These are phyloP conservation scores for Hybos culiciformis DNA, from an alignment of 2,888 invertebrate species.

Conservation along the genomic window DNA sequence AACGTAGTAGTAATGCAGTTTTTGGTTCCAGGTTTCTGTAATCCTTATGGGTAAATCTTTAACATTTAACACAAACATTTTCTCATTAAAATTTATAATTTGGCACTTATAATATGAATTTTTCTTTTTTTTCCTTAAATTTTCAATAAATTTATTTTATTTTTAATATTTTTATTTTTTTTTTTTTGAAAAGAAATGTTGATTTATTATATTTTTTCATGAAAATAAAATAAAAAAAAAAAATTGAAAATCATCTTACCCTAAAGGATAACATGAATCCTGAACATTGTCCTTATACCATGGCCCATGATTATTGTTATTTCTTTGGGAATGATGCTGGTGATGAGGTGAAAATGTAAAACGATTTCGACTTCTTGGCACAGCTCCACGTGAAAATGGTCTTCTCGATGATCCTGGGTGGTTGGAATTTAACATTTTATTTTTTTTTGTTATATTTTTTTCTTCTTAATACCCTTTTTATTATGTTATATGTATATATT, in stretches of 20 bases:
- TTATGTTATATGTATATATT: too few relatives aligned
- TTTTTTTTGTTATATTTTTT: neutral
- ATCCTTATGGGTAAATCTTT: too few relatives aligned
- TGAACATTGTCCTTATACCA: constrained; percentile 24
- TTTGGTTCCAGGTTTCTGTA: too few relatives aligned
- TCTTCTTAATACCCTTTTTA: neutral
- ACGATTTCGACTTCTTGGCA: constrained; percentile 31
- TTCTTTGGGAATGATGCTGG: constrained; percentile 23
- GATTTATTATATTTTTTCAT: neutral
- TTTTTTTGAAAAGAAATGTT: neutral
- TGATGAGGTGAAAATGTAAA: constrained; percentile 32
- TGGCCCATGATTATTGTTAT: constrained; percentile 21
- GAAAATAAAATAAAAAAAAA: constrained; percentile 2
- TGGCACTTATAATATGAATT: too few relatives aligned
- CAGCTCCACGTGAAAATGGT: constrained; percentile 33
- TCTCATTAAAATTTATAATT: too few relatives aligned
- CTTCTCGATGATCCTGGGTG: constrained; percentile 32
- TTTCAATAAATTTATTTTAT: too few relatives aligned
- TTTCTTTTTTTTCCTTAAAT: too few relatives aligned
- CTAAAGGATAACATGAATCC: constrained; percentile 28
- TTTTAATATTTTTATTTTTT: neutral
- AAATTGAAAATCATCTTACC: constrained; percentile 29
- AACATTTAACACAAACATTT: too few relatives aligned
- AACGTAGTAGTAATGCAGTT: too few relatives aligned
- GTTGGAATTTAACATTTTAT: constrained; percentile 27